Conservation (phyloP, 2,113 vertebrate species). For the Chascanopsetta lugubris region DNA sequence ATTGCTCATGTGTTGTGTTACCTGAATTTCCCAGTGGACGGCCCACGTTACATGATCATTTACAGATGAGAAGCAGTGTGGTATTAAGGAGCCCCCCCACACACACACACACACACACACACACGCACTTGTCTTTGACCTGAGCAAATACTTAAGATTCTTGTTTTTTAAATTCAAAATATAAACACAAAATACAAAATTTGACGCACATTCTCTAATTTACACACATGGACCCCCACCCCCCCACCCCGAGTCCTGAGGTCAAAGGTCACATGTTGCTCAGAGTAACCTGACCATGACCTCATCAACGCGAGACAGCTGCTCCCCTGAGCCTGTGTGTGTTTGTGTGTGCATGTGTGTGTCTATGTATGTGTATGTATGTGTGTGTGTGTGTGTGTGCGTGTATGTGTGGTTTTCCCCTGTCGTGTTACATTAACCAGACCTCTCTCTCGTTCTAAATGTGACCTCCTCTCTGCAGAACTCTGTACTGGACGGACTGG, state of each 20-base stretch:
- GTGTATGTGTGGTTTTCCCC: constrained; percentile 23
- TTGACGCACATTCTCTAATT: background rate
- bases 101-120: background rate
- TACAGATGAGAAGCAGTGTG: constrained; percentile 26
- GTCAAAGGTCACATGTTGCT: constrained; percentile 54
- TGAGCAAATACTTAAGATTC: background rate
- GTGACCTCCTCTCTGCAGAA: constrained; percentile 72
- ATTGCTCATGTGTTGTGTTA: constrained; percentile 69
- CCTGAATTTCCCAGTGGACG: constrained; percentile 47
- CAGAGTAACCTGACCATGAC: constrained; percentile 61
- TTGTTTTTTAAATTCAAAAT: background rate
- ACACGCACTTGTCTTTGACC: background rate
- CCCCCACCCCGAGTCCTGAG: constrained; percentile 1
- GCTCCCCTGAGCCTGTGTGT: constrained; percentile 29
- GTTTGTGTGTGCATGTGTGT: background rate
- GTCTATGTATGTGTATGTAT: background rate
- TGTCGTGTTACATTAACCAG: constrained; percentile 41
- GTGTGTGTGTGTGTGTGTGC: background rate
- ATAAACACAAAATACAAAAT: too few species aligned
- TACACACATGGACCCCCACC: background rate
- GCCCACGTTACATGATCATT: constrained; percentile 42
- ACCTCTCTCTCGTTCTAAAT: background rate
- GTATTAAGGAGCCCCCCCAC: constrained; percentile 27
- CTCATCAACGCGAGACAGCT: constrained; percentile 62
- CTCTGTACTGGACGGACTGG: constrained; percentile 98